Percentiles rank a stretch among this genome's conserved stretches.
phyloP scores from a whole-genome alignment of 2,888 invertebrate species.

The Ophion slaviceki region DNA sequence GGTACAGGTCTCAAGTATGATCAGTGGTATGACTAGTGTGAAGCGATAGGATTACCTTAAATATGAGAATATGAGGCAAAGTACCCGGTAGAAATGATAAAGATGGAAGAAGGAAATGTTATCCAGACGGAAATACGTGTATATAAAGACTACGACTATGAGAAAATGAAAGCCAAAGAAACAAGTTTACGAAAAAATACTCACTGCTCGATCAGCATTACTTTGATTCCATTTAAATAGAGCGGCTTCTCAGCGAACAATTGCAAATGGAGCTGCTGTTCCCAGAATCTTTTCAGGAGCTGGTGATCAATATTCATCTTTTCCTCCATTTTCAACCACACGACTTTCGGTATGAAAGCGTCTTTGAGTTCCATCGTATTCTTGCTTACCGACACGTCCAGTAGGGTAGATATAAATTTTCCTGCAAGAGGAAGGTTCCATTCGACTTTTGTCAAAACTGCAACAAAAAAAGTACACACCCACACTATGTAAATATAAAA shows the following conservation, averaged over 20 bases:
- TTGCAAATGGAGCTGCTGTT: conserved; percentile 76
- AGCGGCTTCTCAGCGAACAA: conserved; percentile 74
- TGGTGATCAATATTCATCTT: conserved; percentile 69
- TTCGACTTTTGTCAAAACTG: conserved; percentile 55
- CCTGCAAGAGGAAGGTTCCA: conserved; percentile 72
- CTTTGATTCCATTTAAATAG: conserved; percentile 76
- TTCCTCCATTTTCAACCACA: conserved; percentile 76
- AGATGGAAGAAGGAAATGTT: too few relatives aligned
- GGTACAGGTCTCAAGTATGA: too few relatives aligned
- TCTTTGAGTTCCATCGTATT: conserved; percentile 75
- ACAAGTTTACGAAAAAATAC: conserved; percentile 49
- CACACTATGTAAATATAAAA: too few relatives aligned
- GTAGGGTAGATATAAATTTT: conserved; percentile 72
- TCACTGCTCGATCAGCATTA: conserved; percentile 79
- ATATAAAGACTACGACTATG: too few relatives aligned
- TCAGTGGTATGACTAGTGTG: too few relatives aligned
- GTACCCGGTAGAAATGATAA: too few relatives aligned
- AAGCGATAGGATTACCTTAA: too few relatives aligned
- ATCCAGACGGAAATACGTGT: too few relatives aligned
- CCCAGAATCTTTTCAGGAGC: conserved; percentile 75
- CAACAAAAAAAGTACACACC: background rate
- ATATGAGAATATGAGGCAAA: too few relatives aligned
- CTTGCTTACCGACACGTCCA: conserved; percentile 70
- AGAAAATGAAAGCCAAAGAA: background rate
- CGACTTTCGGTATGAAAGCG: conserved; percentile 71